A percentile compares a stretch with the other conserved stretches of the same genome.
Evolutionary conservation across 2,113 vertebrate species (phyloP).

Genomic region (Epinephelus cyanopodus): DNA sequence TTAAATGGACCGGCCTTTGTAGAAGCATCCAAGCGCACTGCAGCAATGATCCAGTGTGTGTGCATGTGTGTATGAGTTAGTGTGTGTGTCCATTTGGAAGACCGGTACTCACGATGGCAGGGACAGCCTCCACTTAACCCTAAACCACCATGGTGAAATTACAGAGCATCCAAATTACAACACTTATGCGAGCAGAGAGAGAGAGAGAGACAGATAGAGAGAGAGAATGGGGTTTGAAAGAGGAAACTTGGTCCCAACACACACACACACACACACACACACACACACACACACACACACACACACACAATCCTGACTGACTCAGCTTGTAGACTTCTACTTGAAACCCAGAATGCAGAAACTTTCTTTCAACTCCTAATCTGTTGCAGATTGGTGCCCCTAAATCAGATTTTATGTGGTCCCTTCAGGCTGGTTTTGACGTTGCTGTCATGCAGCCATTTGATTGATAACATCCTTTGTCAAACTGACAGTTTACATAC

Average conservation of each 20-base stretch:
- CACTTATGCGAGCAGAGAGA: constrained; percentile 71
- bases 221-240: constrained; percentile 58
- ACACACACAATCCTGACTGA: constrained; percentile 48
- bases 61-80: constrained; percentile 28
- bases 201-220: constrained; percentile 40
- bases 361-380: constrained; percentile 48
- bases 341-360: constrained; percentile 43
- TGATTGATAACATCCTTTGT: constrained; percentile 20
- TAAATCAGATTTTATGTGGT: constrained; percentile 30
- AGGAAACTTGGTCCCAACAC: constrained; percentile 62
- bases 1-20: constrained; percentile 81
- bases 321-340: constrained; percentile 45
- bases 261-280: constrained; percentile 35
- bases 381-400: constrained; percentile 44
- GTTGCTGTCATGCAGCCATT: background rate
- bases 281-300: constrained; percentile 37
- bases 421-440: constrained; percentile 13
- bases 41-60: constrained; percentile 57
- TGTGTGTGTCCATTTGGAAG: constrained; percentile 73
- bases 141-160: constrained; percentile 79
- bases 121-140: constrained; percentile 81
- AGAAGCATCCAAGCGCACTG: constrained; percentile 71
- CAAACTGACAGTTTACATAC: background rate
- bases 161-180: constrained; percentile 82
- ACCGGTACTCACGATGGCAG: constrained; percentile 66